phyloP scores from a whole-genome alignment of 2,797 vertebrate genomes.

The Fistularia commersonii region DNA sequence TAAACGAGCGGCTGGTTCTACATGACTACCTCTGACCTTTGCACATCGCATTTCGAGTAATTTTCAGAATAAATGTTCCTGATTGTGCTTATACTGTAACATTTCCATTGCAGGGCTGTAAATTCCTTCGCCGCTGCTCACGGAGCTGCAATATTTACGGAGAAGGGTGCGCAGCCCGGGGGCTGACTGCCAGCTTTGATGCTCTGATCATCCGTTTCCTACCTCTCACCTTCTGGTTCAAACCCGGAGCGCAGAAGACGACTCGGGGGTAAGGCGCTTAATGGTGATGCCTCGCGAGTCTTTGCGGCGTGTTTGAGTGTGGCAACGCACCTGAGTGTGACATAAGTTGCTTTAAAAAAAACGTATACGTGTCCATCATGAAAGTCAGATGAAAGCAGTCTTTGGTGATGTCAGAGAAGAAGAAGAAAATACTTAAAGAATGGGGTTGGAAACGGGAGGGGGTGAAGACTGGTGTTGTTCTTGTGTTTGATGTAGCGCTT shows the following conservation, averaged over 20 bases:
- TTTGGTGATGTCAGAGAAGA: constrained; percentile 66
- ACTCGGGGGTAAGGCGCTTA: constrained; percentile 38
- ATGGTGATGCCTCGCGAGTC: constrained; percentile 52
- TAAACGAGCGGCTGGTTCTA: too few species aligned
- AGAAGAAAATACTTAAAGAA: constrained; percentile 66
- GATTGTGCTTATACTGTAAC: too few species aligned
- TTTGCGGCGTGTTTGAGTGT: constrained; percentile 65
- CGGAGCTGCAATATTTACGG: constrained; percentile 25
- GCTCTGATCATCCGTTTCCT: constrained; percentile 61
- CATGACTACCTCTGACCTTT: too few species aligned
- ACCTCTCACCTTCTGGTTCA: constrained; percentile 57
- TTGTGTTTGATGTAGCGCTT: constrained; percentile 78
- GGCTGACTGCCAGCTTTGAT: constrained; percentile 68
- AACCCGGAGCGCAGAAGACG: constrained; percentile 34
- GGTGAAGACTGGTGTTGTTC: constrained; percentile 63
- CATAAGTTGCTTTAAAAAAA: constrained; percentile 57
- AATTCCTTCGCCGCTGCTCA: constrained; percentile 3
- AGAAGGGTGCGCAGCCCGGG: constrained; percentile 44
- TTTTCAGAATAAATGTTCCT: too few species aligned
- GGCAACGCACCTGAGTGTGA: constrained; percentile 59
- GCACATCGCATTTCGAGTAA: too few species aligned
- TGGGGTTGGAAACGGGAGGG: constrained; percentile 49
- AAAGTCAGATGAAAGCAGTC: constrained; percentile 62
- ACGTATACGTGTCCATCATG: constrained; percentile 66
- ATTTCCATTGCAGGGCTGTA: too few species aligned